A percentile compares a stretch with the other conserved stretches of the same genome.
Conservation (phyloP, 2,113 vertebrate genomes). For the Phocoena phocoena region DNA sequence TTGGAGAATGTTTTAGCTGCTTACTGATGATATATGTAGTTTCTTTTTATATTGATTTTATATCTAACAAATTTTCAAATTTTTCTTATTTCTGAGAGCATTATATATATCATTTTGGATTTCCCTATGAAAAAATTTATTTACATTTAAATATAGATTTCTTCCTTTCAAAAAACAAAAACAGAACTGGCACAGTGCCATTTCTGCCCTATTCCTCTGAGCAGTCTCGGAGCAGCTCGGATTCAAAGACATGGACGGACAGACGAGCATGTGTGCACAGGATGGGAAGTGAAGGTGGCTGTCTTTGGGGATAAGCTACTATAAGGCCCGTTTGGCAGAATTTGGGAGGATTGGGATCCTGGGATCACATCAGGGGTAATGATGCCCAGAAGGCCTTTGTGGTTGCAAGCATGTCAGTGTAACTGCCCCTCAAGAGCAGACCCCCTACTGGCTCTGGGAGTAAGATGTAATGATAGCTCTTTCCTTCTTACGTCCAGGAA, state of each 20-base stretch:
- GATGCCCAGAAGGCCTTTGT: background rate
- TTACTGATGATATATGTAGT: background rate
- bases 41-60: background rate
- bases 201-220: background rate
- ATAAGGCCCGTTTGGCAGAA: background rate
- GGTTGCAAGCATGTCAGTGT: background rate
- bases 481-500: background rate
- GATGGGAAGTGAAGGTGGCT: background rate
- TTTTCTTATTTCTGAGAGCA: background rate
- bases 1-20: background rate
- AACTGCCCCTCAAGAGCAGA: background rate
- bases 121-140: background rate
- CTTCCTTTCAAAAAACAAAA: background rate
- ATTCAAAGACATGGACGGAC: background rate
- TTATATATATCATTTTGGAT: background rate
- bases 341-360: background rate
- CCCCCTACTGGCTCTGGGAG: background rate
- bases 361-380: background rate
- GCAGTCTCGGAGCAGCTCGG: background rate
- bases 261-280: background rate
- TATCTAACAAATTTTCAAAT: background rate
- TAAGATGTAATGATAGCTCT: background rate
- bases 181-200: background rate
- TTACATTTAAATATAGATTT: background rate
- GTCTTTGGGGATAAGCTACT: background rate